These are phyloP conservation scores for Pachypanchax playfairii DNA, from an alignment of 2,113 vertebrate genomes.

Conservation along the genomic window DNA sequence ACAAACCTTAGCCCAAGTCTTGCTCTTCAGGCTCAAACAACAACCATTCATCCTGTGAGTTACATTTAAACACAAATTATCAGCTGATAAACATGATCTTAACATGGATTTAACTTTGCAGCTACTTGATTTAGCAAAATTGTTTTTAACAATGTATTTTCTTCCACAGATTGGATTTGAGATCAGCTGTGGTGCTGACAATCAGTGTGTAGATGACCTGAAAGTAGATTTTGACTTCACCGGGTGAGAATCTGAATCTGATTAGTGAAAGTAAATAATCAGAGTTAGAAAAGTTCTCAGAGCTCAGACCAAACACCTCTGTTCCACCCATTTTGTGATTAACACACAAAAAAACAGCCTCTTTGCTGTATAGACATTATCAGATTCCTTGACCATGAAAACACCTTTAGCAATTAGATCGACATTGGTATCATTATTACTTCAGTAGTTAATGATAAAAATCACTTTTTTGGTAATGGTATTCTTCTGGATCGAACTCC, in stretches of 20 bases:
- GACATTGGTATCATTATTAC: no score
- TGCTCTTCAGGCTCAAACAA: constrained; percentile 29
- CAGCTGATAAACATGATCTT: background rate
- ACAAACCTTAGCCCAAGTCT: constrained; percentile 57
- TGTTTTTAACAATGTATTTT: background rate
- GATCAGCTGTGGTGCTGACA: constrained; percentile 84
- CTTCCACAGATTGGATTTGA: constrained; percentile 82
- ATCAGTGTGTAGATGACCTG: constrained; percentile 81
- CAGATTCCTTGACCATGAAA: no score
- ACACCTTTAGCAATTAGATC: no score
- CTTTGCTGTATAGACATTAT: no score
- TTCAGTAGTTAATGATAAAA: no score
- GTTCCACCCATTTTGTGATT: no score
- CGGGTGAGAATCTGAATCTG: constrained; percentile 74
- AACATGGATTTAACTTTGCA: background rate
- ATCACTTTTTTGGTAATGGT: no score
- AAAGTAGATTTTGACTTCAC: constrained; percentile 79
- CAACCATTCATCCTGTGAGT: constrained; percentile 61
- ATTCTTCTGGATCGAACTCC: no score
- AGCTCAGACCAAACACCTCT: no score
- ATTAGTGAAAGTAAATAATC: no score
- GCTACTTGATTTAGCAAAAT: background rate
- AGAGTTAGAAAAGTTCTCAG: no score
- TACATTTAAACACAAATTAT: background rate
- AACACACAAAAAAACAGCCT: no score